Percentiles rank a stretch among this genome's conserved stretches.
Conservation (phyloP, 2,888 invertebrate species). For the Malthinus flaveolus region DNA sequence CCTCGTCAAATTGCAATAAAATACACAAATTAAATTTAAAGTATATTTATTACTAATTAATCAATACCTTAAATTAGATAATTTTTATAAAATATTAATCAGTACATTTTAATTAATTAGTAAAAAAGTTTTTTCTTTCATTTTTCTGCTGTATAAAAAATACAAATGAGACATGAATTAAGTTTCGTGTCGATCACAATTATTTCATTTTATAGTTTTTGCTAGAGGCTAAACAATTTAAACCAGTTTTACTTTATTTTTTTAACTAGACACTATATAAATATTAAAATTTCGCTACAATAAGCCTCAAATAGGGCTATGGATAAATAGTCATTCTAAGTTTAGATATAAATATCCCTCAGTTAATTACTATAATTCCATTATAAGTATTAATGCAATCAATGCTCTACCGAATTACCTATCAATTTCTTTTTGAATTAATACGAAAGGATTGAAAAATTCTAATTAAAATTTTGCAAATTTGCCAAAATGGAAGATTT, state of each 20-base stretch:
- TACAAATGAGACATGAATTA: constrained; percentile 15
- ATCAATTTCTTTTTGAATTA: background rate
- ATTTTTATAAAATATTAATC: constrained; percentile 4
- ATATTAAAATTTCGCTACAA: constrained; percentile 2
- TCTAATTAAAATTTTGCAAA: no score
- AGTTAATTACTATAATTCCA: background rate
- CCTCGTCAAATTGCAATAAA: no score
- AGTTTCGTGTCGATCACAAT: constrained; percentile 18
- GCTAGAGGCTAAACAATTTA: background rate
- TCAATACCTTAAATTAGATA: constrained; percentile 2
- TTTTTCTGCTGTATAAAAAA: constrained; percentile 16
- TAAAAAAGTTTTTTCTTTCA: constrained; percentile 12
- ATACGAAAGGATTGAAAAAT: background rate
- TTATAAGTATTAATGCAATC: background rate
- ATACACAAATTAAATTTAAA: background rate
- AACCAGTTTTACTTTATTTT: constrained; percentile 1
- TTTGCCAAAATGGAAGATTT: no score
- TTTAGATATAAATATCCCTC: constrained; percentile 3
- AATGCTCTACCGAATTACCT: background rate
- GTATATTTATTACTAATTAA: background rate
- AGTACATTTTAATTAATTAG: constrained; percentile 10
- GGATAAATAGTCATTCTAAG: background rate
- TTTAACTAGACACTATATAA: background rate
- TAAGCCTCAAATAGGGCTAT: background rate
- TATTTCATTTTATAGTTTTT: constrained; percentile 6